These are phyloP conservation scores for Actinia tenebrosa DNA, from an alignment of 64 coral and sea anemone genomes.

Conservation along the genomic window DNA sequence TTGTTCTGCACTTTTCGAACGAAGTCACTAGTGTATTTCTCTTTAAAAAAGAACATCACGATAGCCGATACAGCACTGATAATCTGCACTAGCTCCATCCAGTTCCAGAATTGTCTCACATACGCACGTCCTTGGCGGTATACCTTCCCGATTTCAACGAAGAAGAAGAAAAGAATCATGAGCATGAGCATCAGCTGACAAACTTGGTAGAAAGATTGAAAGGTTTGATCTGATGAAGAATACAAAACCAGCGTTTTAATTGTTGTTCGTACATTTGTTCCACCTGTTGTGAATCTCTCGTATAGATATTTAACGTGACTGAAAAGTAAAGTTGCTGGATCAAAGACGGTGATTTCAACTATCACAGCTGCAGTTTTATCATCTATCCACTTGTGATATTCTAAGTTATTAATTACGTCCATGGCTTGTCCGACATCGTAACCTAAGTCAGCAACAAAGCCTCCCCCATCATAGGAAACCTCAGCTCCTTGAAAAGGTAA, in stretches of 20 bases:
- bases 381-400: constrained; percentile 46
- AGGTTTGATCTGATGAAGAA: constrained; percentile 32
- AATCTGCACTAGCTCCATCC: constrained; percentile 51
- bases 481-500: constrained; percentile 26
- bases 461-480: constrained; percentile 41
- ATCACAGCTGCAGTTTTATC: constrained; percentile 45
- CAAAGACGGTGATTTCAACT: constrained; percentile 52
- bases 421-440: constrained; percentile 35
- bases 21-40: constrained; percentile 55
- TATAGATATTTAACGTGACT: constrained; percentile 42
- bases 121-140: constrained; percentile 41
- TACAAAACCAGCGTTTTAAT: constrained; percentile 47
- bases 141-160: constrained; percentile 57
- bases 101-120: constrained; percentile 51
- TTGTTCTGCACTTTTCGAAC: constrained; percentile 62
- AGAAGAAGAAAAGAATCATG: constrained; percentile 42
- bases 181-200: constrained; percentile 63
- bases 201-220: constrained; percentile 31
- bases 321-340: constrained; percentile 51
- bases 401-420: constrained; percentile 29
- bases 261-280: neutral
- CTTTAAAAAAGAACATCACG: constrained; percentile 61
- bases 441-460: constrained; percentile 51
- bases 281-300: constrained; percentile 41
- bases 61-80: constrained; percentile 38